Base-by-base conservation (phyloP, 1,140 invertebrate species). In the Venturia canescens region DNA sequence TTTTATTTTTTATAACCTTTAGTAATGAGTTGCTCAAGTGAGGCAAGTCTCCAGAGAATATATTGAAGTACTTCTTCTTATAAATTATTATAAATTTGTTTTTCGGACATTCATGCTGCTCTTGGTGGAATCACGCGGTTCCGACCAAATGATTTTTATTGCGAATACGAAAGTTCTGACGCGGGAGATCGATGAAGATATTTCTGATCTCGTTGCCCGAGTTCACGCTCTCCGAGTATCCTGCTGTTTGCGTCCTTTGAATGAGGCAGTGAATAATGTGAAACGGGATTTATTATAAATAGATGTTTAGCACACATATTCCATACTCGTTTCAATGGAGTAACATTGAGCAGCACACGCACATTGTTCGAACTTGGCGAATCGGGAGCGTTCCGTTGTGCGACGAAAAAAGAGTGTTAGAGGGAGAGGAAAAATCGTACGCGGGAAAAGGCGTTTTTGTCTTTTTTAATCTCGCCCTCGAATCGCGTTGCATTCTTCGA, bases 401-500 rank as follows among this genome's bases (percentile, higher is more conserved):
- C 23, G 60, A 63, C 60, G 23, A 63, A 26, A 26, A 23, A 63
- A 63, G 13, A 63, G 27, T n/a, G n/a, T n/a, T n/a, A 63, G 23
- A 63, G n/a, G 13, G 53, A 23, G 21, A 23, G 21, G 21, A 18
- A 63, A 63, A 27, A 63, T 26, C 23, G 11, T 63, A 63, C 21
- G 38, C 18, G 38, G 38, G 38, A 72, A 44, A 72, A 72, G 38
- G n/a, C 70, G 70, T 38, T 72, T 23, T 44, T 26, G 34, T 63
- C 11, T 72, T 38, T 48, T 72, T 44, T 44, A 44, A 72, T 72
- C 70, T 72, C 34, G 70, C 23, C 21, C 38, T 72, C 31, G n/a
- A 44, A 72, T 72, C 60, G 3, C 29, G 67, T 18, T n/a, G 31
- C 70, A 72, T 72, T 72, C 70, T 72, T 72, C 70, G 9, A n/a